Evolutionary conservation across 2,797 vertebrate genomes (phyloP).

Genomic region (Malacoctenus gilli): DNA sequence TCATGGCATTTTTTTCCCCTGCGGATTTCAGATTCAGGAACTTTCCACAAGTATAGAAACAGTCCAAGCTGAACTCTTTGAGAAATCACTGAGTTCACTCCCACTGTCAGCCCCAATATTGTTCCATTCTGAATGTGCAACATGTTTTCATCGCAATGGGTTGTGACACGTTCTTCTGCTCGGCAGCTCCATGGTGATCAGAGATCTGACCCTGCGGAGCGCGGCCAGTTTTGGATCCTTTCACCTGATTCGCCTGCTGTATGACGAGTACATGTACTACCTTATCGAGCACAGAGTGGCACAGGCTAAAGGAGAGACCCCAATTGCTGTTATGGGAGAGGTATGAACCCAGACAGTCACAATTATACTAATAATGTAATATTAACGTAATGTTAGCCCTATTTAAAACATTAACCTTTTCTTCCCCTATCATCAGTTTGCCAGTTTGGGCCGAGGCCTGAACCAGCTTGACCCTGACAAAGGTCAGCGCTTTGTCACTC

Average conservation of each 20-base stretch:
- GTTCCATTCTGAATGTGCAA: too few species aligned
- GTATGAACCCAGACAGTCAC: conserved; percentile 65
- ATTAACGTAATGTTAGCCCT: too few species aligned
- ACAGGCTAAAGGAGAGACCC: conserved; percentile 92
- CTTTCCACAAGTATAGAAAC: too few species aligned
- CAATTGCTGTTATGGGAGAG: conserved; percentile 96
- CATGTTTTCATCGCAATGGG: background rate
- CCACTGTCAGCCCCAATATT: too few species aligned
- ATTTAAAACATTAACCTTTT: conserved; percentile 18
- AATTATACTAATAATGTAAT: background rate
- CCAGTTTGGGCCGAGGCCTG: conserved; percentile 88
- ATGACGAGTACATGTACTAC: conserved; percentile 97
- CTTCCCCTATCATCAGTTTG: conserved; percentile 81
- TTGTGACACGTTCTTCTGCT: conserved; percentile 11
- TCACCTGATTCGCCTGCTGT: conserved; percentile 92
- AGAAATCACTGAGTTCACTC: too few species aligned
- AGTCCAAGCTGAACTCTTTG: too few species aligned
- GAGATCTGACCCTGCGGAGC: conserved; percentile 92
- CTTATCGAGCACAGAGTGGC: conserved; percentile 94
- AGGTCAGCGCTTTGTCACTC: conserved; percentile 65
- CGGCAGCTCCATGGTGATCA: conserved; percentile 92
- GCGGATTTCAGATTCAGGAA: too few species aligned
- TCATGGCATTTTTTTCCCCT: too few species aligned
- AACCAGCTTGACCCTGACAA: conserved; percentile 91
- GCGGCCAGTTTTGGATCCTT: conserved; percentile 95